Evolutionary conservation across 2,888 invertebrate genomes (phyloP), one percentile per base, ranked within the genome.

Genomic region (Lordiphosa andalusiaca): DNA sequence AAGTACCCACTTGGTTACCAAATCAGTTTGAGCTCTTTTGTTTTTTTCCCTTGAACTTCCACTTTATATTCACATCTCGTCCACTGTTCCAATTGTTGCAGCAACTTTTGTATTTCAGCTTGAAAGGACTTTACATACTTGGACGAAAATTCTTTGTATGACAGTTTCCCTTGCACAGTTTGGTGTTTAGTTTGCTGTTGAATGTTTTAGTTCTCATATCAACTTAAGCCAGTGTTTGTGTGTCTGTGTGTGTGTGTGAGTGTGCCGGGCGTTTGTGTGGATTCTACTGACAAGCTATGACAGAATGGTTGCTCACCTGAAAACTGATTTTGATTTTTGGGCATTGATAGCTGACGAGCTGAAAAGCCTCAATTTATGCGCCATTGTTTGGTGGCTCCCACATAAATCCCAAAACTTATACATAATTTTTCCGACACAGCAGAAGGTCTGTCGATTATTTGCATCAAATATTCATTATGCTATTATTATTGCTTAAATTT

Each of bases 201-300:
- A 76, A 76, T 76, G 78, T 72, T 81, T 81, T 74, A 76, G 76
- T 81, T 76, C 67, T 74, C 77, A 70, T 77, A 81, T 76, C 77
- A 76, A 77, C 81, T 74, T 61, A 67, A 64, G 69, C 12, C 10
- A 12, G 33, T 33, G 23, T 33, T 25, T 33, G 50, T 25, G 23
- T 51, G 37, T 41, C 40, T 47, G 25, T 58, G 23, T 21, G 19
- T 42, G 30, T 21, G 16, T 16, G 16, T 16, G 16, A 9, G 10
- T 19, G 13, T 35, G 42, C n/a, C n/a, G n/a, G n/a, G n/a, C n/a
- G n/a, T n/a, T n/a, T 53, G 42, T 59, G 47, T 57, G 46, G 61
- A 35, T 44, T 47, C 39, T 51, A 39, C 44, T 42, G 61, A 53
- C 56, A 60, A 47, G 56, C 54, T 57, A 63, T 60, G 66, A 69